Evolutionary conservation across 2,888 invertebrate genomes (phyloP), one percentile per base, ranked within the genome.

Genomic region (Neocrepidodera transversa): DNA sequence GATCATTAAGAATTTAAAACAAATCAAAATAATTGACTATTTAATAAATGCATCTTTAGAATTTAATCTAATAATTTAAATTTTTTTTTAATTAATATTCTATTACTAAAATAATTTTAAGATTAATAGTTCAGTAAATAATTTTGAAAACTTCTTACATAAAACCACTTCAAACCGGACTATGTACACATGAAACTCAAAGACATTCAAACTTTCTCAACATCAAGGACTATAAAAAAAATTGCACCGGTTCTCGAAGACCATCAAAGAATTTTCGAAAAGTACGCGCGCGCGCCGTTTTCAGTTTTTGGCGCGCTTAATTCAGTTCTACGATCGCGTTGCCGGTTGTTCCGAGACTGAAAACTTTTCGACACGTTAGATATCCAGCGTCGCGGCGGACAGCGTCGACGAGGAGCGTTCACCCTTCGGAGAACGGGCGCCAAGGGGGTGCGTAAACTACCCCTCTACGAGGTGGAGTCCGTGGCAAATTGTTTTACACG

Each of bases 371-470:
- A 63, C n/a, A n/a, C 65, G 71, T 65, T 65, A 57, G 62, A 62
- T 61, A 60, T 62, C 10, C 43, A 51, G 48, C 58, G 53, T 48
- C 62, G 54, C 49, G 62, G 16, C 28, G 38, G 36, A 61, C 62
- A 63, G 66, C 64, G 68, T 62, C 70, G 72, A 72, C 74, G 74
- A n/a, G n/a, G n/a, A 68, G 68, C 75, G 72, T 74, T 74, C 71
- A 75, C 75, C 75, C 74, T 73, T 65, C 30, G 28, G 17, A 40
- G n/a, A n/a, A 20, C 47, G 45, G 72, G 73, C 74, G 73, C 74
- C 73, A 67, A 63, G 64, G 65, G 66, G 71, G 71, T 72, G 70
- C 72, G 71, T 71, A 67, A 65, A 40, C 42, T 64, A 63, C 67
- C 67, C 67, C 67, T n/a, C n/a, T n/a, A n/a, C 59, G 18, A 45